Evolutionary conservation across 2,888 invertebrate species (phyloP), one percentile per base, ranked within the genome.

Genomic region (Meganola albula): DNA sequence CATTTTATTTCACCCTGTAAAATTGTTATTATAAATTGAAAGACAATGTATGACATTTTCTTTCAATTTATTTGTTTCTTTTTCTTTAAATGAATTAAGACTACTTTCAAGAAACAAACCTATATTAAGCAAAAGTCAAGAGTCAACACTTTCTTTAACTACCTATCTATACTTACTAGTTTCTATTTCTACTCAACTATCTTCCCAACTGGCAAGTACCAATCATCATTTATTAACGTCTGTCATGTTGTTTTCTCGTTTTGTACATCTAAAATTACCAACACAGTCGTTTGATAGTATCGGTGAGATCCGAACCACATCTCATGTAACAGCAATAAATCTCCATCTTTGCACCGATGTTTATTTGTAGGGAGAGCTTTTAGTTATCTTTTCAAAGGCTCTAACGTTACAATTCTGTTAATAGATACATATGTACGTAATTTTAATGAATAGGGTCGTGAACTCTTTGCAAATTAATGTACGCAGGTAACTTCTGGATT

Each of bases 401-500:
- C n/a, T n/a, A n/a, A n/a, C n/a, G n/a, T n/a, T n/a, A n/a, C n/a
- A n/a, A n/a, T n/a, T n/a, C n/a, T n/a, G n/a, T n/a, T n/a, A n/a
- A n/a, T n/a, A 16, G 16, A 16, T 5, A 16, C 16, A 5, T 6
- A 5, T 6, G 16, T 16, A 16, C 16, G 16, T 16, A 16, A 16
- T 16, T 16, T 16, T 16, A 16, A 16, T 4, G 16, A 5, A 16
- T 16, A 16, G 57, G 63, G 63, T 63, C 61, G 48, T 64, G 68
- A 69, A 67, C 64, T 49, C 45, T 40, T 40, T 47, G 55, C 51
- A 54, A 53, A 53, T 53, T 48, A 37, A 51, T 51, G 60, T 56
- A 58, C 59, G 60, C 59, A 62, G 61, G n/a, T n/a, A 63, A 67
- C 62, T 68, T 66, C 65, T 58, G 62, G 67, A 65, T 68, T 69